Evolutionary conservation across 2,797 vertebrate species (phyloP), one percentile per base, ranked within the genome.

Genomic region (Hyperoplus lanceolatus): DNA sequence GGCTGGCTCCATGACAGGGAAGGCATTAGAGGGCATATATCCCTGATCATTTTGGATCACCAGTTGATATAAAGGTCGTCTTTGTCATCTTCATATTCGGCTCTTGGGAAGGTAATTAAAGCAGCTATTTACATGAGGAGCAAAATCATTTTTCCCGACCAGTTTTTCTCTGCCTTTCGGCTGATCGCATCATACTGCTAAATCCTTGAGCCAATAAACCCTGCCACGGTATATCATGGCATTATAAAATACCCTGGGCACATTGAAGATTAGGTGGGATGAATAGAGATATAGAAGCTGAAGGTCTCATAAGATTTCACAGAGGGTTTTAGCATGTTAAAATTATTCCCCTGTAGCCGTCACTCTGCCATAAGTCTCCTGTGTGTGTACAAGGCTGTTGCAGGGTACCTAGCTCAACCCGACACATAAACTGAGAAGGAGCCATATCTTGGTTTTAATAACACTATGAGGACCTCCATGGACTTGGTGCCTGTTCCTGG

Each of bases 181-280:
- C 86, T 84, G 80, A 87, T 92, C 73, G n/a, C 87, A 79, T 88
- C 83, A 57, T 73, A 29, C 83, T 78, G 78, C 76, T 81, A 89
- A 89, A 88, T 90, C 83, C 84, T 86, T 82, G 69, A 89, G 87
- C 90, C 77, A 67, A 64, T 89, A 89, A 91, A 90, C 79, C 84
- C 75, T 18, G 65, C 79, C 79, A 92, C 85, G 84, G 86, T 85
- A 85, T 90, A 88, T 91, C 86, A 85, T 82, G 79, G 87, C 85
- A 92, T 93, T 92, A 90, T 73, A 90, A 91, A 90, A 91, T 85
- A 87, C 89, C 90, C 83, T 67, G 73, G 85, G 88, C 89, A 89
- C 80, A 73, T 56, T 69, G 60, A 78, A 93, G 88, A 93, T 92
- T 91, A 93, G 81, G 73, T 75, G 76, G 87, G 87, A 82, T 90